phyloP scores from a whole-genome alignment of 2,888 invertebrate species.

The Dascillus cervinus region DNA sequence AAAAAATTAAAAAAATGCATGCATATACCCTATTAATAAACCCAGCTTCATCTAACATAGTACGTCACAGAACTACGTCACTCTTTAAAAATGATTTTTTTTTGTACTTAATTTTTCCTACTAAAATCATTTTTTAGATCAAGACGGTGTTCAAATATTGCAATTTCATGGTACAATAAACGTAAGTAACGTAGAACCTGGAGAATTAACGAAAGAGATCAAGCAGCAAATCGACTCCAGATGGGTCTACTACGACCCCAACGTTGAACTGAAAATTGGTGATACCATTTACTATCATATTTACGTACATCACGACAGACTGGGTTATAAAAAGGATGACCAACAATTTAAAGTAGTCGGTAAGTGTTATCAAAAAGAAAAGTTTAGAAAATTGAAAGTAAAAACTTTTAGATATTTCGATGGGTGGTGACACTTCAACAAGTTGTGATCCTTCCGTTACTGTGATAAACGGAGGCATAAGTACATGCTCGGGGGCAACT shows the following conservation, averaged over 20 bases:
- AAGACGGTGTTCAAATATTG: slow-evolving; percentile 47
- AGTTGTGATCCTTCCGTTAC: too few species aligned
- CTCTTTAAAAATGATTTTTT: too few species aligned
- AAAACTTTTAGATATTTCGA: too few species aligned
- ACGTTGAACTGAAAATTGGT: slow-evolving; percentile 39
- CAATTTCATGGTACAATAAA: slow-evolving; percentile 61
- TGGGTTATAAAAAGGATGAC: slow-evolving; percentile 44
- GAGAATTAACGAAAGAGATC: slow-evolving; percentile 48
- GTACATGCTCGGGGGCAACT: slow-evolving; percentile 28
- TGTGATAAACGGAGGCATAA: slow-evolving; percentile 4
- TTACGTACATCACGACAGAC: slow-evolving; percentile 47
- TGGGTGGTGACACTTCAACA: too few species aligned
- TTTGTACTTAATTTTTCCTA: too few species aligned
- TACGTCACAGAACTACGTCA: too few species aligned
- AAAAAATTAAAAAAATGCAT: too few species aligned
- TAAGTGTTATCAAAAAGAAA: too few species aligned
- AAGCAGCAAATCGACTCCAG: slow-evolving; percentile 38
- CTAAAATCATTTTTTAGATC: slow-evolving; percentile 36
- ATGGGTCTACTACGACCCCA: slow-evolving; percentile 40
- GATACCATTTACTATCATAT: slow-evolving; percentile 57
- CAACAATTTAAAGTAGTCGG: slow-evolving; percentile 41
- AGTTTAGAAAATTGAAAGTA: too few species aligned
- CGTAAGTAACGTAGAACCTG: slow-evolving; percentile 45
- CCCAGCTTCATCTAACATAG: too few species aligned
- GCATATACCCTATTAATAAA: too few species aligned